A percentile compares a stretch with the other conserved stretches of the same genome.
These are phyloP conservation scores for Vesta saturnalis DNA, from an alignment of 2,888 invertebrate species.

Conservation along the genomic window DNA sequence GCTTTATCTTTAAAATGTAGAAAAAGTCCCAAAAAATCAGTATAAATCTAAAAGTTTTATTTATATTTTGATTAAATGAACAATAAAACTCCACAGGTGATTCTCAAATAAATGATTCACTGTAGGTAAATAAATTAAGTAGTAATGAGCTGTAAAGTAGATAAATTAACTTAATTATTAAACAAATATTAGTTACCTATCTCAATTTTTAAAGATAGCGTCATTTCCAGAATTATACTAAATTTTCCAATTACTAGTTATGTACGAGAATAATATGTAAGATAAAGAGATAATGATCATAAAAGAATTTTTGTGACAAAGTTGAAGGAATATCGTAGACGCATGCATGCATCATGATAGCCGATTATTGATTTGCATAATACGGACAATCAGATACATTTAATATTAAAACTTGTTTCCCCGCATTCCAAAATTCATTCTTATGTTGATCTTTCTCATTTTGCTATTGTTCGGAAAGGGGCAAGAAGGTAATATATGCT, in stretches of 20 bases:
- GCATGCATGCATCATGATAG: conserved; percentile 24
- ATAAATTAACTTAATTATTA: too few species aligned
- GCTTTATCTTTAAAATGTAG: too few species aligned
- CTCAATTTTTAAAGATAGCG: too few species aligned
- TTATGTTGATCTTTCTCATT: conserved; percentile 48
- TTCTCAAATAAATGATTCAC: too few species aligned
- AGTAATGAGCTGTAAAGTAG: too few species aligned
- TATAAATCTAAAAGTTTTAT: too few species aligned
- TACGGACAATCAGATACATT: conserved; percentile 53
- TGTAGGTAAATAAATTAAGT: too few species aligned
- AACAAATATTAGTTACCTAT: too few species aligned
- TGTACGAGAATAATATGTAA: not conserved
- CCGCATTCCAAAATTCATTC: conserved; percentile 50
- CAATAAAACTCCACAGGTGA: too few species aligned
- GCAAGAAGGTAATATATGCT: conserved; percentile 41
- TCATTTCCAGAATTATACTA: too few species aligned
- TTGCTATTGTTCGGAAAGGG: conserved; percentile 47
- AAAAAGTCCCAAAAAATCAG: too few species aligned
- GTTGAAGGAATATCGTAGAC: conserved; percentile 24
- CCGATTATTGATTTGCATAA: conserved; percentile 48
- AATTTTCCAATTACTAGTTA: not conserved
- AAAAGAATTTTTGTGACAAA: conserved; percentile 37
- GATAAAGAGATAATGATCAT: not conserved
- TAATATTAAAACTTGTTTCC: conserved; percentile 50
- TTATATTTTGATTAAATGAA: too few species aligned